Base-by-base conservation (phyloP, 2,888 invertebrate species). In the Himalopsyche tibetana region DNA sequence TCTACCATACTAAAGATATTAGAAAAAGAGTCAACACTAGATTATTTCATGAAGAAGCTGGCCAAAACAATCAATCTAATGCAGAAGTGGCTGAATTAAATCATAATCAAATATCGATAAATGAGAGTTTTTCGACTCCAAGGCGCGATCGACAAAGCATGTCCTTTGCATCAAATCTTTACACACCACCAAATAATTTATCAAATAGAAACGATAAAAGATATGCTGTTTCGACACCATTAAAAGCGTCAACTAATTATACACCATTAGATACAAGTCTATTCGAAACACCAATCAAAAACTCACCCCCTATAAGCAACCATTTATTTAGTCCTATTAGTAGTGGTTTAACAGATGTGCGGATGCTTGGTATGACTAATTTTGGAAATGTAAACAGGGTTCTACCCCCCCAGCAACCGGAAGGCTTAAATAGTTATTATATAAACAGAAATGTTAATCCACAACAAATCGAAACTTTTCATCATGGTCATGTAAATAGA, bases 1-100 rank as follows among this genome's bases (percentile, higher is more conserved):
- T 38, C 28, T 36, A 74, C 5, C 12, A 11, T 5, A 38, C 5
- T 36, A 28, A 74, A 36, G 74, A 74, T 36, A 36, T 36, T 5
- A 74, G 12, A 36, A 74, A 74, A 74, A 74, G 38, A 36, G 74
- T 74, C 38, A 74, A 74, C 74, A 74, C 74, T 3, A 74, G 74
- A 36, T 36, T 74, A 12, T 74, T 74, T 36, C 74, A 74, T 19
- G 74, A 74, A 74, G 74, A 74, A 12, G 12, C 74, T 12, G 36
- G 36, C 15, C 36, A 74, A 9, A 74, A 36, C 15, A 74, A 11
- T 74, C 74, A 12, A 28, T 36, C 38, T 5, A 38, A 74, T 74
- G 0, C 12, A 36, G 74, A 74, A 36, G 12, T 38, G 19, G 15
- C 19, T 38, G 12, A 36, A 36, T 36, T 38, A 1, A 36, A 36